Evolutionary conservation across 2,113 vertebrate species (phyloP).

Genomic region (Paracyprichromis sp.): DNA sequence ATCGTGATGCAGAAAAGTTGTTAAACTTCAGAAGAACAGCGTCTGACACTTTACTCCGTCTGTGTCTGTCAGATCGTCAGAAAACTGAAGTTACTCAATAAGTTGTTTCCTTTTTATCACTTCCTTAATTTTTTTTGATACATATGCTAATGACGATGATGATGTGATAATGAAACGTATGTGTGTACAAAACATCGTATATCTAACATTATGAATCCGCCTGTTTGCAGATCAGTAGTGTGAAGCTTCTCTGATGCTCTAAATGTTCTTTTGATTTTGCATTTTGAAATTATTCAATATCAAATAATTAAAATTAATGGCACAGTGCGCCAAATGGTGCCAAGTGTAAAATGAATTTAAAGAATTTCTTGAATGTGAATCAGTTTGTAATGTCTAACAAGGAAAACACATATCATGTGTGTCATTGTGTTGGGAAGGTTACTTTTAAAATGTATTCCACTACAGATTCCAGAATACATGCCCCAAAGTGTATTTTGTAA

Average conservation of each 20-base stretch:
- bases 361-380: too few relatives aligned
- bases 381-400: too few relatives aligned
- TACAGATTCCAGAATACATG: too few relatives aligned
- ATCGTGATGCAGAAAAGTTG: not conserved
- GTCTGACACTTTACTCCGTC: not conserved
- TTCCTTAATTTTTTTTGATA: not conserved
- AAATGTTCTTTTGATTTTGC: too few relatives aligned
- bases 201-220: not conserved
- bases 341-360: too few relatives aligned
- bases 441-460: too few relatives aligned
- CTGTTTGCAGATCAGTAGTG: accelerated
- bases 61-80: not conserved
- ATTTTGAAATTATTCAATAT: too few relatives aligned
- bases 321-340: too few relatives aligned
- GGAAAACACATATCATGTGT: too few relatives aligned
- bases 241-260: not conserved
- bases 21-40: not conserved
- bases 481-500: too few relatives aligned
- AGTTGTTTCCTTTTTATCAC: not conserved
- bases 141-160: not conserved
- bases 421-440: too few relatives aligned
- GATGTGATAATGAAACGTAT: not conserved
- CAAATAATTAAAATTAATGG: too few relatives aligned
- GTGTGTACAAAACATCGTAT: not conserved
- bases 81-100: not conserved